phyloP scores from a whole-genome alignment of 2,113 vertebrate genomes.

The Hippoglossus stenolepis region DNA sequence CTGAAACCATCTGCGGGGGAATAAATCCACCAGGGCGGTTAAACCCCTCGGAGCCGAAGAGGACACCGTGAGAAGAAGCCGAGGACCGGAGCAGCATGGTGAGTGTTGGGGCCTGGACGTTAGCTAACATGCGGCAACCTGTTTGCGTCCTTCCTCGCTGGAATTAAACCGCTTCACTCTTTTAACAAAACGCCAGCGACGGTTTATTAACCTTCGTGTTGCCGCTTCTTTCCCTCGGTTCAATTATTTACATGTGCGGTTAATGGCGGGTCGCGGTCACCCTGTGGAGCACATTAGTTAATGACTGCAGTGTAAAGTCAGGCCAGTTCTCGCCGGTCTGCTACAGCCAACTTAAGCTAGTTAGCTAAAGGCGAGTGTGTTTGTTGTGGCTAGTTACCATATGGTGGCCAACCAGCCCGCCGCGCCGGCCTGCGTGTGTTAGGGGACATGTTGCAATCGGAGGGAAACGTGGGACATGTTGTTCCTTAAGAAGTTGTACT shows the following conservation, averaged over 20 bases:
- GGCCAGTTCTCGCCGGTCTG: conserved; percentile 46
- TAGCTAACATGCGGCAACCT: conserved; percentile 70
- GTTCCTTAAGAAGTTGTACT: background rate
- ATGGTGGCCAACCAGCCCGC: background rate
- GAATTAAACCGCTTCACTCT: no score
- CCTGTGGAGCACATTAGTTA: conserved; percentile 1
- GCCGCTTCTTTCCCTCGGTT: background rate
- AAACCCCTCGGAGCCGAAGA: background rate
- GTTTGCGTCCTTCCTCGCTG: conserved; percentile 55
- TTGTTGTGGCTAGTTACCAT: conserved; percentile 20
- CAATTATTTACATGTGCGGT: no score
- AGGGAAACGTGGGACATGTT: background rate
- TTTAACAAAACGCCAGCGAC: no score
- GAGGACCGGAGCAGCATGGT: conserved; percentile 73
- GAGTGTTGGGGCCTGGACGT: conserved; percentile 67
- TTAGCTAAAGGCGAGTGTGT: conserved; percentile 49
- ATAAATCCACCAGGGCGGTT: background rate
- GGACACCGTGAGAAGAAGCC: conserved; percentile 11
- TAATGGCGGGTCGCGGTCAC: background rate
- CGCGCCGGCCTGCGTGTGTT: background rate
- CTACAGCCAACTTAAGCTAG: conserved; percentile 51
- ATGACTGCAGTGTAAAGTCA: conserved; percentile 13
- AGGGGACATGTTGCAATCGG: no score
- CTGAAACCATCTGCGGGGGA: background rate
- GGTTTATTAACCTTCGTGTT: background rate